A percentile compares a stretch with the other conserved stretches of the same genome.
phyloP scores from a whole-genome alignment of 2,797 vertebrate species.

The Typhlichthys subterraneus region DNA sequence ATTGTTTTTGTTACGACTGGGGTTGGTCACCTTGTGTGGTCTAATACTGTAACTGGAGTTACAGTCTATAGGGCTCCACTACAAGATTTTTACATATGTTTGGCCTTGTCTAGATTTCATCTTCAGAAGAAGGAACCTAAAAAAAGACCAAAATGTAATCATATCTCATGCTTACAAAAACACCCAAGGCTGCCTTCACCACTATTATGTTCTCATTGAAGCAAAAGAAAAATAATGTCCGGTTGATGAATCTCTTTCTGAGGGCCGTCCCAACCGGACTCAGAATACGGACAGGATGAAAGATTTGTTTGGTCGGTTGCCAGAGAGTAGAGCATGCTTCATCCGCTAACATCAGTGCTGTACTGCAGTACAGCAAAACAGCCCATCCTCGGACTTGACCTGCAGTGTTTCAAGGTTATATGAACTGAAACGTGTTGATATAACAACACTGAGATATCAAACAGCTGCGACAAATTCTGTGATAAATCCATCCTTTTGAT shows the following conservation, averaged over 20 bases:
- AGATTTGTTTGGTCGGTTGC: conserved; percentile 68
- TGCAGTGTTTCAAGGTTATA: conserved; percentile 83
- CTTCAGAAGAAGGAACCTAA: conserved; percentile 17
- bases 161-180: conserved; percentile 39
- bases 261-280: conserved; percentile 63
- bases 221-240: conserved; percentile 52
- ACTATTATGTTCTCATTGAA: conserved; percentile 57
- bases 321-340: conserved; percentile 74
- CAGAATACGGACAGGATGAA: conserved; percentile 62
- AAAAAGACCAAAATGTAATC: conserved; percentile 27
- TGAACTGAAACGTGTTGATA: conserved; percentile 82
- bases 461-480: conserved; percentile 76
- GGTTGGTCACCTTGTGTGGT: conserved; percentile 44
- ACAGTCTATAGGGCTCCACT: conserved; percentile 20
- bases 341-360: conserved; percentile 76
- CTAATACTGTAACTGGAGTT: conserved; percentile 9
- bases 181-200: conserved; percentile 10
- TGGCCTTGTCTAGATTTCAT: conserved; percentile 35
- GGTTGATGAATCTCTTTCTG: conserved; percentile 59
- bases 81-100: conserved; percentile 29
- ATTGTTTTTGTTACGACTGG: conserved; percentile 29
- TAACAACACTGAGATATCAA: conserved; percentile 82
- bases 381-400: conserved; percentile 77
- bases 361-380: conserved; percentile 72
- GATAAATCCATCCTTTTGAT: conserved; percentile 76